Evolutionary conservation across 2,888 invertebrate species (phyloP).

Genomic region (Melanotus villosus): DNA sequence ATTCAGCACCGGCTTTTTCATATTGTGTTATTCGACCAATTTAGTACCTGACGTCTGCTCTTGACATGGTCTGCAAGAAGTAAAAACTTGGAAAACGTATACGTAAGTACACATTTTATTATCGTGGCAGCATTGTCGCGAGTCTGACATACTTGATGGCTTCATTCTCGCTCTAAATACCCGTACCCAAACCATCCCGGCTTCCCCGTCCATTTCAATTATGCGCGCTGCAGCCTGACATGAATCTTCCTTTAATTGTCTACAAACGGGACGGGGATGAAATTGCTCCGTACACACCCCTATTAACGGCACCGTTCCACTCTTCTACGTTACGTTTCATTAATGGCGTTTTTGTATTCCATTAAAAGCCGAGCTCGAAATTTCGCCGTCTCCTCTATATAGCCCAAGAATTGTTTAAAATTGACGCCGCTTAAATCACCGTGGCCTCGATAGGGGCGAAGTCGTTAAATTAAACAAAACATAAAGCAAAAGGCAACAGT

Average conservation of each 20-base stretch:
- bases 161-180: conserved; percentile 52
- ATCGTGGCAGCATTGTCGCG: conserved; percentile 36
- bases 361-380: conserved; percentile 25
- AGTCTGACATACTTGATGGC: conserved; percentile 47
- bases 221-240: conserved; percentile 58
- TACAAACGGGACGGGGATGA: conserved; percentile 51
- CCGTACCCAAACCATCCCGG: conserved; percentile 27
- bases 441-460: background rate
- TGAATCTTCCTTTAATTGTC: conserved; percentile 61
- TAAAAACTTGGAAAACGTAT: conserved; percentile 19
- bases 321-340: conserved; percentile 39
- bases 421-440: background rate
- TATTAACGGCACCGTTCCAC: conserved; percentile 36
- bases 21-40: conserved; percentile 24
- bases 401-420: background rate
- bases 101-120: conserved; percentile 39
- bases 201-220: conserved; percentile 58
- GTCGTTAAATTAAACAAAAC: background rate
- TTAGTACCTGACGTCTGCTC: conserved; percentile 25
- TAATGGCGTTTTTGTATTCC: conserved; percentile 41
- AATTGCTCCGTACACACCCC: conserved; percentile 44
- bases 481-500: too few species aligned
- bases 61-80: conserved; percentile 7
- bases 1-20: conserved; percentile 9
- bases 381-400: conserved; percentile 21